Evolutionary conservation across 2,113 vertebrate genomes (phyloP), one percentile per base, ranked within the genome.

Genomic region (Tylochromis polylepis): DNA sequence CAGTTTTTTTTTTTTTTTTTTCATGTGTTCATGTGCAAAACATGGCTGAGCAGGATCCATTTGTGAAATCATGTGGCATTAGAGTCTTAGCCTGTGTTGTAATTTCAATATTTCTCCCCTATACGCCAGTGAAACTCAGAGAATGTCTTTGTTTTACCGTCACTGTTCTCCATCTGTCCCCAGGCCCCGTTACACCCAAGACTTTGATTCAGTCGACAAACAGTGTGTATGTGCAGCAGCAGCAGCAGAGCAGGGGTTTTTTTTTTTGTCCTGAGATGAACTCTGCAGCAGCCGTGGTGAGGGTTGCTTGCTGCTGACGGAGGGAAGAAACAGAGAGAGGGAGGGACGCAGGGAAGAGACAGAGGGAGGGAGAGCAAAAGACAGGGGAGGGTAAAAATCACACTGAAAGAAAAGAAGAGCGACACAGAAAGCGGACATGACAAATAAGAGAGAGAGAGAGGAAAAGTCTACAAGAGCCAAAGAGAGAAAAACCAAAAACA

Each of bases 241-340:
- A 59, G 46, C 79, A 58, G 88, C 86, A 67, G 62, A 82, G 65
- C 12, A 5, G 58, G 29, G 41, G 5, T 41, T 84, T 94, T 51
- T 77, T 5, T 41, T 84, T 94, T 51, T 77, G 95, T 96, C 95
- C 95, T 92, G 59, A 89, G 56, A 67, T 96, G 94, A 96, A 95
- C 95, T 90, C 91, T 78, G 88, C 94, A 92, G 94, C 92, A 90
- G 88, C 58, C 65, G 62, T 24, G 83, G 31, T 18, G 83, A 89
- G 49, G 88, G 38, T 89, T 85, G 89, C 85, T 91, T 65, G n/a
- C 70, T 87, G 90, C 90, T 86, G 89, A 93, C 67, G 3, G 89
- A 85, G 84, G 55, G 79, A 62, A 81, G 86, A 82, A 91, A 60
- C 38, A 0, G 24, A 75, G 41, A 20, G 70, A 29, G 43, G 10